Conservation (phyloP, 2,888 invertebrate genomes). For the Xestia sexstrigata region DNA sequence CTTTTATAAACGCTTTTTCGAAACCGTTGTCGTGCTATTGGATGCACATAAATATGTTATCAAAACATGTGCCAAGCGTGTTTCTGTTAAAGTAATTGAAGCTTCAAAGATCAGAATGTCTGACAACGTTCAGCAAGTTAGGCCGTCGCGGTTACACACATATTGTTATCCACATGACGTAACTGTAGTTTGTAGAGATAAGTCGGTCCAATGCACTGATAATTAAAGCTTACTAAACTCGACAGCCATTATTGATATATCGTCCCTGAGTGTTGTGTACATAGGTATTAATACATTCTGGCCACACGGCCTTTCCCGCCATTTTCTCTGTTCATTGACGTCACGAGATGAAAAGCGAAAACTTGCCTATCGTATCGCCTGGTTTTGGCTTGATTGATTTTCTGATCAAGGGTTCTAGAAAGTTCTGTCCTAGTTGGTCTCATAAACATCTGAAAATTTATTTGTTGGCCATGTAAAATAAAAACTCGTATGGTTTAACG, state of each 20-base stretch:
- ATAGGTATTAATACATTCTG: slow-evolving; percentile 51
- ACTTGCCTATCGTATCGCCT: slow-evolving; percentile 14
- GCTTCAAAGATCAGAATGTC: slow-evolving; percentile 55
- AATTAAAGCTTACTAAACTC: slow-evolving; percentile 66
- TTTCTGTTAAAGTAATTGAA: slow-evolving; percentile 55
- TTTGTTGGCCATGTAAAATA: slow-evolving; percentile 35
- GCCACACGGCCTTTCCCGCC: slow-evolving; percentile 44
- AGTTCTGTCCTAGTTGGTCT: slow-evolving; percentile 5
- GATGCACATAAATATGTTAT: slow-evolving; percentile 42
- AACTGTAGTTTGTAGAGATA: slow-evolving; percentile 67
- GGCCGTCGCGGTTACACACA: slow-evolving; percentile 42
- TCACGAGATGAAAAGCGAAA: slow-evolving; percentile 54
- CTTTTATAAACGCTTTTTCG: slow-evolving; percentile 9
- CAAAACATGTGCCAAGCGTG: slow-evolving; percentile 46
- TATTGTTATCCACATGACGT: slow-evolving; percentile 59
- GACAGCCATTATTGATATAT: slow-evolving; percentile 60
- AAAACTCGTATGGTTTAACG: slow-evolving; percentile 27
- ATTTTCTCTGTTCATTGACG: slow-evolving; percentile 54
- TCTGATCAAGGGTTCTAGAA: slow-evolving; percentile 18
- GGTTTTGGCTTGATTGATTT: slow-evolving; percentile 30
- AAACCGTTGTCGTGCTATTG: slow-evolving; percentile 29
- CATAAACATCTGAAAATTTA: slow-evolving; percentile 2
- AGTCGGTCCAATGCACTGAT: slow-evolving; percentile 72
- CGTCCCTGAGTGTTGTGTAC: slow-evolving; percentile 46
- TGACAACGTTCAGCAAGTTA: slow-evolving; percentile 58